A percentile compares a stretch with the other conserved stretches of the same genome.
Evolutionary conservation across 2,888 invertebrate genomes (phyloP).

Genomic region (Hylaea fasciaria): DNA sequence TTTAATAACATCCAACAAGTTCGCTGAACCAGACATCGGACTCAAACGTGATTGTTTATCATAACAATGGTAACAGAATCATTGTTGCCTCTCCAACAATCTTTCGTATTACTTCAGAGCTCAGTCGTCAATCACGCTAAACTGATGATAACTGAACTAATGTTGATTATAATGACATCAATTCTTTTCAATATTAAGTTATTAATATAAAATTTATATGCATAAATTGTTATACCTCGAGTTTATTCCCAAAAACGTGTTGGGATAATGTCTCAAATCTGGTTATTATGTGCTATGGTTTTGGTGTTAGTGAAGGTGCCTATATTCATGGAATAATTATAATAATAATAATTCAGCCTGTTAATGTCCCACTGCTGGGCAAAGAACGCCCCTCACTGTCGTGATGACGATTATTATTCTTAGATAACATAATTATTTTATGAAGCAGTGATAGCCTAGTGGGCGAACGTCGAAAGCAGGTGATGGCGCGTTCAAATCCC

Average conservation of each 20-base stretch:
- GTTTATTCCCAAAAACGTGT: not conserved
- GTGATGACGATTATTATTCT: no score
- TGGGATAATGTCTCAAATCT: conserved; percentile 11
- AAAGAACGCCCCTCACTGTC: no score
- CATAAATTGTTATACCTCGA: no score
- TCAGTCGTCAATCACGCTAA: not conserved
- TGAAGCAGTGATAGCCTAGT: no score
- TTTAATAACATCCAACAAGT: no score
- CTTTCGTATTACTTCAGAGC: conserved; percentile 14
- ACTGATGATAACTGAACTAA: no score
- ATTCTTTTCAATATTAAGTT: not conserved
- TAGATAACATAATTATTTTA: no score
- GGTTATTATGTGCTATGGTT: conserved; percentile 6
- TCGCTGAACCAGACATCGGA: conserved; percentile 5
- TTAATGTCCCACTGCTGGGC: no score
- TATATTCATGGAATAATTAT: not conserved
- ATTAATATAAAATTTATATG: not conserved
- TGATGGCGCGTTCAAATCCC: no score
- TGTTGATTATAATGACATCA: no score
- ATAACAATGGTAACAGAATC: conserved; percentile 27
- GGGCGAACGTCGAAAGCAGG: no score
- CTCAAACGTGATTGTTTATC: conserved; percentile 44
- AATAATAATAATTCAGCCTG: no score
- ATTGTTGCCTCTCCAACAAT: conserved; percentile 21
- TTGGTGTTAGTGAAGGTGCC: conserved; percentile 11